Evolutionary conservation across 2,888 invertebrate species (phyloP), one percentile per base, ranked within the genome.

Genomic region (Achlya flavicornis): DNA sequence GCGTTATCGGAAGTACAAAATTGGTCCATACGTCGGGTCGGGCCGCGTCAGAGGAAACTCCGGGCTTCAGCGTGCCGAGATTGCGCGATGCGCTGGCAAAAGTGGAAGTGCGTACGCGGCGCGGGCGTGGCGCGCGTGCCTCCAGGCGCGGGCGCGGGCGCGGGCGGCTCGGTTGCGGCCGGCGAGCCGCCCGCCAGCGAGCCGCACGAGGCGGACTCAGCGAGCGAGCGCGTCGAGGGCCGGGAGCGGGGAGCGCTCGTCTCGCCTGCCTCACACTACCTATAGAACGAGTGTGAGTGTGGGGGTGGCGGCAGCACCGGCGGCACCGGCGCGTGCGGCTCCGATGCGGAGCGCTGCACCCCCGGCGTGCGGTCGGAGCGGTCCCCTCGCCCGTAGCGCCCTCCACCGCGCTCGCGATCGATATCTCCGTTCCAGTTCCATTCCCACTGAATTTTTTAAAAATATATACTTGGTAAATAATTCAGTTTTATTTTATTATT

Each of bases 301-400:
- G 94, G 91, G 70, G 94, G 92, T 77, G 94, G 93, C 65, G 94
- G 90, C 83, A 93, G 79, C 74, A 89, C 81, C 72, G 91, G 88
- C 66, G 94, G 92, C 66, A 94, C 88, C 33, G 94, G 94, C 62
- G 95, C 94, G 83, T 95, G 95, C 53, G 95, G 95, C 83, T 95
- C 95, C 73, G 95, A 95, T 58, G 95, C 95, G 53, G 95, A 95
- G 19, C 95, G 92, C 85, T 95, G 95, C 65, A 95, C 94, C 69
- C 94, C 90, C 58, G 94, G 94, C 67, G 94, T 85, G 71, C 89
- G 91, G 65, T 88, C 91, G 35, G 74, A 78, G 62, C 86, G 89
- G 66, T 79, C 86, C 16, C 78, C 71, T 19, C 87, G 88, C 63
- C 79, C 85, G 65, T 71, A 67, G 26, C 83, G 79, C 61, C 77